These are phyloP conservation scores for Nannospalax galili DNA, from an alignment of 2,113 vertebrate species.

Conservation along the genomic window DNA sequence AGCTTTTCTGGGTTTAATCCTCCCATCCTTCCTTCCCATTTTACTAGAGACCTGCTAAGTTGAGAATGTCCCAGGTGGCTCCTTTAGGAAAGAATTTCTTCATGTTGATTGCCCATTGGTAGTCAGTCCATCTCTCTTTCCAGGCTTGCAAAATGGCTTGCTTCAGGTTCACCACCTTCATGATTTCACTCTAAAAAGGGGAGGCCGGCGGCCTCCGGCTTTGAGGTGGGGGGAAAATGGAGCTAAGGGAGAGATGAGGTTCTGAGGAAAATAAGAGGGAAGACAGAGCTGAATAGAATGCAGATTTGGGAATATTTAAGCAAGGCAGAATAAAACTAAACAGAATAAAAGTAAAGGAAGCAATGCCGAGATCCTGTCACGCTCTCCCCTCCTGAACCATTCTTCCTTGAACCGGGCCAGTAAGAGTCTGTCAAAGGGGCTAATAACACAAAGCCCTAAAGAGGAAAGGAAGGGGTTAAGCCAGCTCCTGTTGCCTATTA, in stretches of 20 bases:
- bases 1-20: neutral
- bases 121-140: conserved; percentile 98
- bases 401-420: neutral
- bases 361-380: neutral
- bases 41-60: conserved; percentile 91
- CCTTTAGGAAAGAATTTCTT: conserved; percentile 97
- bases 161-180: conserved; percentile 98
- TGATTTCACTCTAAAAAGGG: conserved; percentile 67
- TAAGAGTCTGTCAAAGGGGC: neutral
- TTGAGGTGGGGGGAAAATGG: neutral
- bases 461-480: conserved; percentile 49
- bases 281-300: neutral
- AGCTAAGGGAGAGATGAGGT: neutral
- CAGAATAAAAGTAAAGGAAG: neutral
- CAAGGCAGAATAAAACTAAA: neutral
- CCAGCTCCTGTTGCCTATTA: neutral
- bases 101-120: conserved; percentile 98
- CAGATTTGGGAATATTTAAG: neutral
- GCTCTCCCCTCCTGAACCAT: neutral
- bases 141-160: conserved; percentile 98
- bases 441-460: neutral
- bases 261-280: neutral
- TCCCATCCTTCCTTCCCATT: conserved; percentile 33
- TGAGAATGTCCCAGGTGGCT: conserved; percentile 97
- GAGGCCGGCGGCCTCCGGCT: neutral